Evolutionary conservation across 2,888 invertebrate genomes (phyloP), one percentile per base, ranked within the genome.

Genomic region (Clunio marinus): DNA sequence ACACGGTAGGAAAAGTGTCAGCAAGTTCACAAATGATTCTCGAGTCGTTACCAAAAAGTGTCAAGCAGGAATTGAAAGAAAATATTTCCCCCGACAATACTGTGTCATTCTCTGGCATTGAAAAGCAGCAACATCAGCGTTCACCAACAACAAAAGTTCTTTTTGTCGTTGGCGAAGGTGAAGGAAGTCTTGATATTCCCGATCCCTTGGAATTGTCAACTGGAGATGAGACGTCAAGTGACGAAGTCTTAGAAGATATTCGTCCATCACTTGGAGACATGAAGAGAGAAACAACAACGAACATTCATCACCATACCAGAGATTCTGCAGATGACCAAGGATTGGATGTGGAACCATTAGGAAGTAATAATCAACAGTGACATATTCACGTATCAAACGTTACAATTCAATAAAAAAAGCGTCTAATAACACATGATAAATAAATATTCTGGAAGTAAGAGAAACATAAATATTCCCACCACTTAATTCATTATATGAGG

Each of bases 61-160:
- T 84, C 2, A 83, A 84, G 62, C 75, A 81, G 72, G 83, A 83
- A 3, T 83, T 85, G 13, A 85, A 85, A 75, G 85, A 85, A 72
- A 85, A 85, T 72, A 84, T 84, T 1, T 84, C 84, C 69, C 85
- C 85, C 0, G 84, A 85, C 71, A 84, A 85, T 68, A 85, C 84
- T 1, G 77, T 78, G 27, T 68, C 58, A 2, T 32, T 55, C 2
- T n/a, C 63, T 8, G 46, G 24, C 13, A 27, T 65, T n/a, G 63
- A 65, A 13, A 5, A 13, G 10, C 45, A 45, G 10, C 15, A 59
- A n/a, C 51, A 45, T 5, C 62, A 17, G 27, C 17, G 2, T 20
- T 2, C 15, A 41, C 15, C 20, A 5, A 15, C n/a, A n/a, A 17
- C 66, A 15, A 51, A 55, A 35, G 66, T 66, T 13, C 3, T 55